Percentiles rank a stretch among this genome's conserved stretches.
phyloP scores from a whole-genome alignment of 2,888 invertebrate genomes.

The Torymus auratus region DNA sequence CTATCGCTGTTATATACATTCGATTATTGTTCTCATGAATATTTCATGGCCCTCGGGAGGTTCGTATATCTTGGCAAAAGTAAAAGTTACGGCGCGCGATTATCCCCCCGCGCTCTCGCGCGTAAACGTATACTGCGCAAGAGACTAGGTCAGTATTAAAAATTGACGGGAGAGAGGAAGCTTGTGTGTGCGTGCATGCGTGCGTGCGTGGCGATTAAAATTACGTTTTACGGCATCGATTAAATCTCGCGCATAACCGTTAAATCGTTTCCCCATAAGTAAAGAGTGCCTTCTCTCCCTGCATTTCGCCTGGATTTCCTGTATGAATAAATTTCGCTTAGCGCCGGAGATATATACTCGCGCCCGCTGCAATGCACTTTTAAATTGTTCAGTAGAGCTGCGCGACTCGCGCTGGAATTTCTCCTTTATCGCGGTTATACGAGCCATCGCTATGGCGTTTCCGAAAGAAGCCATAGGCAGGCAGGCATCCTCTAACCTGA shows the following conservation, averaged over 20 bases:
- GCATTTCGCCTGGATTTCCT: constrained; percentile 29
- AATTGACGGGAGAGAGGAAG: constrained; percentile 42
- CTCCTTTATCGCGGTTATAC: too few relatives aligned
- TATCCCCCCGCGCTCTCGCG: constrained; percentile 12
- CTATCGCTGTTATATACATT: constrained; percentile 56
- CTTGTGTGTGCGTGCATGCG: neutral
- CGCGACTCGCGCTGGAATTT: too few relatives aligned
- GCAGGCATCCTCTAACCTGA: too few relatives aligned
- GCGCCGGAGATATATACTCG: neutral
- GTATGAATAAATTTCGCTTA: constrained; percentile 31
- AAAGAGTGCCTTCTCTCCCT: constrained; percentile 9
- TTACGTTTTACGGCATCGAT: constrained; percentile 59
- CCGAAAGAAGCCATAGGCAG: too few relatives aligned
- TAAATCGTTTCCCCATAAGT: constrained; percentile 39
- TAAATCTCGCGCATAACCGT: constrained; percentile 54
- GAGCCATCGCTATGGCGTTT: too few relatives aligned
- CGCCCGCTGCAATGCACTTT: too few relatives aligned
- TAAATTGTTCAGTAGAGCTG: too few relatives aligned
- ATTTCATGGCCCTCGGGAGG: constrained; percentile 56
- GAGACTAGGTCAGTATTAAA: constrained; percentile 60
- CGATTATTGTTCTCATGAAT: constrained; percentile 60
- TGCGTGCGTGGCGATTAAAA: constrained; percentile 47
- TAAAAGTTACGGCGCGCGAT: constrained; percentile 58
- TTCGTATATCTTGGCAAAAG: constrained; percentile 57
- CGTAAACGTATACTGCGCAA: neutral